phyloP scores from a whole-genome alignment of 1,140 invertebrate species.

The Ceratosolen solmsi region DNA sequence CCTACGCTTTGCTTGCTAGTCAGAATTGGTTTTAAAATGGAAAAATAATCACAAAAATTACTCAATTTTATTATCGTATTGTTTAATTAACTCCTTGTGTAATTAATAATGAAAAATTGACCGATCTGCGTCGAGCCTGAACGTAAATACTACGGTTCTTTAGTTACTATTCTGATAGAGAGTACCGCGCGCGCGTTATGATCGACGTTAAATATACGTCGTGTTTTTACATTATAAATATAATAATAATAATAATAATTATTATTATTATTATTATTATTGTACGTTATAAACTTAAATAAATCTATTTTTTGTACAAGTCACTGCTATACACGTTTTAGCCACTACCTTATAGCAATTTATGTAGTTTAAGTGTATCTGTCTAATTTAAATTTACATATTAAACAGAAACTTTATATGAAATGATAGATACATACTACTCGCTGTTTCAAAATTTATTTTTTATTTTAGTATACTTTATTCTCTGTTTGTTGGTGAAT shows the following conservation, averaged over 20 bases:
- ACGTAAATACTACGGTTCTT: slow-evolving; percentile 70
- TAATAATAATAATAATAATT: slow-evolving; percentile 51
- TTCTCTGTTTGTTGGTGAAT: slow-evolving; percentile 61
- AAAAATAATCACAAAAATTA: slow-evolving; percentile 59
- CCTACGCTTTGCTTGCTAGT: slow-evolving; percentile 72
- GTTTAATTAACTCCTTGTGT: slow-evolving; percentile 28
- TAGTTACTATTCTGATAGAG: slow-evolving; percentile 71
- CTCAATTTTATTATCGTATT: slow-evolving; percentile 55
- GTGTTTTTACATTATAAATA: slow-evolving; percentile 54
- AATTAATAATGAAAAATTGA: slow-evolving; percentile 27
- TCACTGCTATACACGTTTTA: slow-evolving; percentile 41
- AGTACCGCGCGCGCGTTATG: slow-evolving; percentile 38
- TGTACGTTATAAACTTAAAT: slow-evolving; percentile 45
- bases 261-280: slow-evolving; percentile 50
- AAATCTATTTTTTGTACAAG: slow-evolving; percentile 48
- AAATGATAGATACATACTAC: slow-evolving; percentile 60
- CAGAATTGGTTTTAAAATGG: slow-evolving; percentile 70
- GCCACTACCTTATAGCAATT: slow-evolving; percentile 50
- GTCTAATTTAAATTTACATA: slow-evolving; percentile 58
- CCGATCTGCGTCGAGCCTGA: slow-evolving; percentile 57
- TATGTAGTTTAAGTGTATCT: slow-evolving; percentile 56
- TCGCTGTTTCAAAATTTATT: slow-evolving; percentile 57
- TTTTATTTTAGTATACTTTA: slow-evolving; percentile 56
- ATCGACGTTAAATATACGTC: slow-evolving; percentile 33
- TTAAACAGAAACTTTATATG: slow-evolving; percentile 51